Conservation (phyloP, 2,888 invertebrate species). For the Conops quadrifasciatus region DNA sequence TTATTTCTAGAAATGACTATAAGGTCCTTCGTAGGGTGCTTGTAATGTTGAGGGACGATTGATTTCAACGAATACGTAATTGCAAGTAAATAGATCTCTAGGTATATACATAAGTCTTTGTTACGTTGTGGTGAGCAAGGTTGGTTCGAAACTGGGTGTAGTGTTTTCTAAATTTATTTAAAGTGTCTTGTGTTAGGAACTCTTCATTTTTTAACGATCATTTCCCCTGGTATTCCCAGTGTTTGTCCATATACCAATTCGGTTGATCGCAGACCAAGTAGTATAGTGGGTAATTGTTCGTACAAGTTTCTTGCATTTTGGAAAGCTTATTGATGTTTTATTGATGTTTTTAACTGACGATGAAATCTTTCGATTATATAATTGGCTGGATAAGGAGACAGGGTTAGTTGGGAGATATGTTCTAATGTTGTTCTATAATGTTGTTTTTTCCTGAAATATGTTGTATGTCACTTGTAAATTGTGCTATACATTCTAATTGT, state of each 20-base stretch:
- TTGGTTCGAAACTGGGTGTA: constrained; percentile 9
- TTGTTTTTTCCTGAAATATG: no score
- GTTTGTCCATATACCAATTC: constrained; percentile 19
- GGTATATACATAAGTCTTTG: not conserved
- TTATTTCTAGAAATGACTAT: no score
- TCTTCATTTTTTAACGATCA: not conserved
- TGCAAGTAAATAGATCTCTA: constrained; percentile 1
- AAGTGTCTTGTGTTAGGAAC: not conserved
- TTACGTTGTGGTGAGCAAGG: not conserved
- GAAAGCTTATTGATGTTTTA: no score
- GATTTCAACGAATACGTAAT: constrained; percentile 15
- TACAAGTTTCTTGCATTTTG: not conserved
- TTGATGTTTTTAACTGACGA: constrained; percentile 17
- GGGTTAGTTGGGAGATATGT: no score
- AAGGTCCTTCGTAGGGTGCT: no score
- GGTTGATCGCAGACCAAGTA: constrained; percentile 15
- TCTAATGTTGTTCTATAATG: no score
- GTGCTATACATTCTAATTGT: no score
- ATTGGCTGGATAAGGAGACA: constrained; percentile 18
- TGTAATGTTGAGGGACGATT: no score
- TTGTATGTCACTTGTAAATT: no score
- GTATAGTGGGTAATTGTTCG: not conserved
- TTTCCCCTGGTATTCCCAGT: constrained; percentile 11
- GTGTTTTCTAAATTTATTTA: constrained; percentile 6
- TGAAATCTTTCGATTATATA: constrained; percentile 28